A percentile compares a stretch with the other conserved stretches of the same genome.
Evolutionary conservation across 2,888 invertebrate genomes (phyloP).

Genomic region (Anthrax anthrax): DNA sequence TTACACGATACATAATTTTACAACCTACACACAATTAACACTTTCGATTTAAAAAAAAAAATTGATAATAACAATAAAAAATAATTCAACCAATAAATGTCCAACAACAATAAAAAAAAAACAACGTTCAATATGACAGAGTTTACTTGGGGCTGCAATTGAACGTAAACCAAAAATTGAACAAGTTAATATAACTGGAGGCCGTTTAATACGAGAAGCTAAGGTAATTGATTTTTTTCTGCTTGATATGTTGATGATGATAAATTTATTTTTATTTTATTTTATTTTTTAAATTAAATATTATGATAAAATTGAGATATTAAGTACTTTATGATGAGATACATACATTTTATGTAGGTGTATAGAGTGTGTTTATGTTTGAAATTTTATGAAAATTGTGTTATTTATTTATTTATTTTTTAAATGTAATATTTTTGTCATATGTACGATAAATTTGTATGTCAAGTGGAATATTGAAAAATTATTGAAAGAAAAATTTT

Average conservation of each 20-base stretch:
- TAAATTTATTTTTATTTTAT: background rate
- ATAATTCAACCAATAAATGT: slow-evolving; percentile 3
- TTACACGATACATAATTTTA: background rate
- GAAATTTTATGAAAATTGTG: no score
- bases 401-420: no score
- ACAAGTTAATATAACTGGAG: slow-evolving; percentile 88
- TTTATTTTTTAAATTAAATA: background rate
- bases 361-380: no score
- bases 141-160: slow-evolving; percentile 79
- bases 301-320: no score
- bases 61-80: background rate
- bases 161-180: slow-evolving; percentile 91
- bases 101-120: background rate
- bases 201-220: slow-evolving; percentile 89
- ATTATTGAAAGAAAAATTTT: no score
- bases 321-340: no score
- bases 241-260: background rate
- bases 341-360: no score
- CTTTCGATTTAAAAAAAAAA: no score
- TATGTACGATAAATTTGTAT: no score
- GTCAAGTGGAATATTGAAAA: no score
- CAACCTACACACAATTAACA: background rate
- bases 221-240: slow-evolving; percentile 53
- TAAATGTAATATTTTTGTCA: no score
- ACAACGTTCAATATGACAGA: slow-evolving; percentile 40